Conservation (phyloP, 2,888 invertebrate species). For the Alloplasta piceator region DNA sequence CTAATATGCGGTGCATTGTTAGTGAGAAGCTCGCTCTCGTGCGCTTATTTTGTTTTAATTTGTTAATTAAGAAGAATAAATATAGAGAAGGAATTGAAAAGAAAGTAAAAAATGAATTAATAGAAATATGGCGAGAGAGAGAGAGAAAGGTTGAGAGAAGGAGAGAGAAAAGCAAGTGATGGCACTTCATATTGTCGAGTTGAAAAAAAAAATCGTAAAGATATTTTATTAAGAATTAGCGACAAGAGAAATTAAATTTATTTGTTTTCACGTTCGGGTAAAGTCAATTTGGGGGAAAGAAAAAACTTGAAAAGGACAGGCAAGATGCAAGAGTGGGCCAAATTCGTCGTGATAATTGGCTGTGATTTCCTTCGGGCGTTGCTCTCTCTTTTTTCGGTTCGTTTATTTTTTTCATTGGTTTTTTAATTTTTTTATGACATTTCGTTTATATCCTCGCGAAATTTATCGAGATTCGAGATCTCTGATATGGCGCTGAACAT, state of each 20-base stretch:
- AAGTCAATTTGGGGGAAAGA: slow-evolving; percentile 48
- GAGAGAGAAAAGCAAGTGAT: slow-evolving; percentile 61
- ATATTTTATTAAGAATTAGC: not conserved
- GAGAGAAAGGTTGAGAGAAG: slow-evolving; percentile 67
- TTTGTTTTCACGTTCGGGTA: slow-evolving; percentile 22
- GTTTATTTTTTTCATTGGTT: slow-evolving; percentile 40
- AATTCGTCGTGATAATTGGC: slow-evolving; percentile 65
- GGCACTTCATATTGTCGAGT: slow-evolving; percentile 54
- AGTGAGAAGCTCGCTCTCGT: slow-evolving; percentile 33
- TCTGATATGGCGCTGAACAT: slow-evolving; percentile 36
- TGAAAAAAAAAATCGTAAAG: slow-evolving; percentile 4
- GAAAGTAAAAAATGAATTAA: slow-evolving; percentile 44
- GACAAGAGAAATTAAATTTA: slow-evolving; percentile 1
- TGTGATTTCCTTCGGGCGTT: slow-evolving; percentile 69
- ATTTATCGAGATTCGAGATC: slow-evolving; percentile 22
- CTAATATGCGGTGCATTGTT: slow-evolving; percentile 42
- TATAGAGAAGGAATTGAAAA: slow-evolving; percentile 22
- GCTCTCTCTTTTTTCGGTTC: slow-evolving; percentile 69
- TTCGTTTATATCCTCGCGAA: slow-evolving; percentile 37
- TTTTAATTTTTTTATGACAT: slow-evolving; percentile 38
- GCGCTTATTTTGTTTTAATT: slow-evolving; percentile 24
- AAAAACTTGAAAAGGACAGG: slow-evolving; percentile 67
- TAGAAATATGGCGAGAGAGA: slow-evolving; percentile 50
- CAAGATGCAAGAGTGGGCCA: slow-evolving; percentile 66
- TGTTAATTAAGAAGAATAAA: slow-evolving; percentile 8